Evolutionary conservation across 2,113 vertebrate genomes (phyloP).

Genomic region (Ptilorrhoa leucosticta): DNA sequence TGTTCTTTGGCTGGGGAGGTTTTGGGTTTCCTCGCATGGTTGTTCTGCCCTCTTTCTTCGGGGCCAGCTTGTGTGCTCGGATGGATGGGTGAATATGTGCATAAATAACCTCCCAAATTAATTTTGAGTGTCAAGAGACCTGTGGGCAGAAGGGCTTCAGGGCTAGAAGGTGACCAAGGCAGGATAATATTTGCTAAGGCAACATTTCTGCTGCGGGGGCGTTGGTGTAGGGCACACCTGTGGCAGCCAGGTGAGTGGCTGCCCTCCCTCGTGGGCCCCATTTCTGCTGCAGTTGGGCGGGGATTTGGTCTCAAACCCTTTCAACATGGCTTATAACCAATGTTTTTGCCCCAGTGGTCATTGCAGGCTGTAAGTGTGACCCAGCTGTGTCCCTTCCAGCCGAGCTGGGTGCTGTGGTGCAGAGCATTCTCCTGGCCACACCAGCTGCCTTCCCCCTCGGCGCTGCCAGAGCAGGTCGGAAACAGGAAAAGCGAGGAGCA

Average conservation of each 20-base stretch:
- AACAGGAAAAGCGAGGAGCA: background rate
- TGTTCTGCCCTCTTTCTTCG: background rate
- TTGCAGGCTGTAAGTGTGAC: background rate
- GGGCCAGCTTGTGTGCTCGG: background rate
- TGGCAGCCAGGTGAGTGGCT: background rate
- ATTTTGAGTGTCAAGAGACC: background rate
- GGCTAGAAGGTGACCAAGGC: background rate
- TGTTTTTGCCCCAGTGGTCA: background rate
- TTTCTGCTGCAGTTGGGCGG: background rate
- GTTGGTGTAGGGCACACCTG: background rate
- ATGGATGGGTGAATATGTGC: background rate
- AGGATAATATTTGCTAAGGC: background rate
- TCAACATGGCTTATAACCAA: background rate
- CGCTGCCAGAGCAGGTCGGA: background rate
- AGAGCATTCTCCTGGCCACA: background rate
- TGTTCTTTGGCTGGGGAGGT: background rate
- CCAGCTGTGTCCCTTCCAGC: no score
- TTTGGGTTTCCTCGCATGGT: background rate
- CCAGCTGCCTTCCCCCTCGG: background rate
- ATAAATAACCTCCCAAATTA: background rate
- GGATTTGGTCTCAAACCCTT: background rate
- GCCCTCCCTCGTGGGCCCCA: background rate
- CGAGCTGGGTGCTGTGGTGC: background rate
- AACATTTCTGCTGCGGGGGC: background rate
- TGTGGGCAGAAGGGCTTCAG: background rate